These are phyloP conservation scores for Andrena marginata DNA, from an alignment of 2,888 invertebrate species.

Conservation along the genomic window DNA sequence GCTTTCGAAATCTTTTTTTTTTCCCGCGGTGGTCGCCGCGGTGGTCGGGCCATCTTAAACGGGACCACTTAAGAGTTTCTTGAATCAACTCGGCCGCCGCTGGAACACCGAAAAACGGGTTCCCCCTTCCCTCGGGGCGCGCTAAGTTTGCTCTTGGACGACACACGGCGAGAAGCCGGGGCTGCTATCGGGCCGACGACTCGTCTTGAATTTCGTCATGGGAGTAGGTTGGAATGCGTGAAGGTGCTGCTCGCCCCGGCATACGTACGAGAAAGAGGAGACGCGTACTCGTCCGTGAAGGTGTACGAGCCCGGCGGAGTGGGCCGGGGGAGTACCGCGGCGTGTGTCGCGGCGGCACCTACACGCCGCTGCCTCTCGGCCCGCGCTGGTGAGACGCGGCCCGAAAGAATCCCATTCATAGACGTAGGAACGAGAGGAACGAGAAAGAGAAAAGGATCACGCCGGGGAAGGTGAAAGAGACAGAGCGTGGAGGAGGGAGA, in stretches of 20 bases:
- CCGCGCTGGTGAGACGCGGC: constrained; percentile 63
- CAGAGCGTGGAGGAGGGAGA: constrained; percentile 10
- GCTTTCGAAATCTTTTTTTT: constrained; percentile 34
- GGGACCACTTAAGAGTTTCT: constrained; percentile 69
- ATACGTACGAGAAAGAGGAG: constrained; percentile 55
- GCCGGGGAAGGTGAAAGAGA: constrained; percentile 55
- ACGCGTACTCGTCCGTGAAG: constrained; percentile 50
- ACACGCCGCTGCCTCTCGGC: not conserved
- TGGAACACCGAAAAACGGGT: constrained; percentile 64
- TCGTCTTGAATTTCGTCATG: constrained; percentile 78
- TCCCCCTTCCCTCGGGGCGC: constrained; percentile 15
- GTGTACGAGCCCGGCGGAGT: not conserved
- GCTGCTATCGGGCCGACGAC: constrained; percentile 66
- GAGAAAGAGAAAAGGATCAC: constrained; percentile 62
- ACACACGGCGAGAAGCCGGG: constrained; percentile 48
- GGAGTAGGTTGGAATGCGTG: constrained; percentile 81
- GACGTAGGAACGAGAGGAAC: constrained; percentile 71
- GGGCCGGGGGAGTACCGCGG: not conserved
- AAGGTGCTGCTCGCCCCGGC: constrained; percentile 63
- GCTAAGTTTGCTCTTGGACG: constrained; percentile 65
- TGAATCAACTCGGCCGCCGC: constrained; percentile 65
- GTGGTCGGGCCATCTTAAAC: constrained; percentile 57
- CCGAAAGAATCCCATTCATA: constrained; percentile 82
- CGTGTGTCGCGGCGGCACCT: constrained; percentile 4
- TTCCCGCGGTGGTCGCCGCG: constrained; percentile 21